Conservation (phyloP, 1,140 invertebrate genomes). For the Megathymus violae region DNA sequence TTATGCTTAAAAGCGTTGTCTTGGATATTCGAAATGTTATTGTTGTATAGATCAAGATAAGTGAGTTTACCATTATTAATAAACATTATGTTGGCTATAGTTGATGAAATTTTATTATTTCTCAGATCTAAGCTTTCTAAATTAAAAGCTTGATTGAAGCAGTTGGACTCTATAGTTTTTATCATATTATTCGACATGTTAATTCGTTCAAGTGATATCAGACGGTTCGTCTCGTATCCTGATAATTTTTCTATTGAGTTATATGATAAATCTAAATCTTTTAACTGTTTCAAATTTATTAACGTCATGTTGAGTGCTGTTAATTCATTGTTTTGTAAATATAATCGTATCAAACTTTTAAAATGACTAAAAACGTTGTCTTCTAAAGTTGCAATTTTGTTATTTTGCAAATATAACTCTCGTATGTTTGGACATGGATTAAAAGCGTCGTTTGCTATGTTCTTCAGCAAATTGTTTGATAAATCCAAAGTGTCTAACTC, state of each 20-base stretch:
- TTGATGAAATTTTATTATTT: slow-evolving; percentile 55
- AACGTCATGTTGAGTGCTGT: slow-evolving; percentile 53
- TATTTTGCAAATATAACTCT: slow-evolving; percentile 53
- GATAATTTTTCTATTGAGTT: slow-evolving; percentile 55
- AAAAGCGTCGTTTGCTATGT: slow-evolving; percentile 30
- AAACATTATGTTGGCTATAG: slow-evolving; percentile 56
- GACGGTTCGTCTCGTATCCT: slow-evolving; percentile 57
- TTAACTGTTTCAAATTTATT: slow-evolving; percentile 52
- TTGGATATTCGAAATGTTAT: slow-evolving; percentile 54
- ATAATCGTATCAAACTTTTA: slow-evolving; percentile 47
- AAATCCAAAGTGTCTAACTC: slow-evolving; percentile 46
- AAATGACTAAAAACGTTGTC: slow-evolving; percentile 50
- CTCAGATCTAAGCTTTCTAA: slow-evolving; percentile 59
- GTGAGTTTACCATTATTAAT: slow-evolving; percentile 51
- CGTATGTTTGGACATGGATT: slow-evolving; percentile 36
- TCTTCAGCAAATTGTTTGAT: slow-evolving; percentile 40
- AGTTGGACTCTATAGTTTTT: slow-evolving; percentile 56
- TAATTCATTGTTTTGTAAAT: slow-evolving; percentile 57
- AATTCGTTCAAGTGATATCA: slow-evolving; percentile 46
- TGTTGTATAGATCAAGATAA: slow-evolving; percentile 61
- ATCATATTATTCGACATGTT: slow-evolving; percentile 65
- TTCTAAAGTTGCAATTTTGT: slow-evolving; percentile 45
- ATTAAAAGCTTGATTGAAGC: slow-evolving; percentile 57
- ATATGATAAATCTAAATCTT: slow-evolving; percentile 52
- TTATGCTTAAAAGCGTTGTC: slow-evolving; percentile 59